phyloP scores from a whole-genome alignment of 2,888 invertebrate genomes.

The Arrhopalites spinosus region DNA sequence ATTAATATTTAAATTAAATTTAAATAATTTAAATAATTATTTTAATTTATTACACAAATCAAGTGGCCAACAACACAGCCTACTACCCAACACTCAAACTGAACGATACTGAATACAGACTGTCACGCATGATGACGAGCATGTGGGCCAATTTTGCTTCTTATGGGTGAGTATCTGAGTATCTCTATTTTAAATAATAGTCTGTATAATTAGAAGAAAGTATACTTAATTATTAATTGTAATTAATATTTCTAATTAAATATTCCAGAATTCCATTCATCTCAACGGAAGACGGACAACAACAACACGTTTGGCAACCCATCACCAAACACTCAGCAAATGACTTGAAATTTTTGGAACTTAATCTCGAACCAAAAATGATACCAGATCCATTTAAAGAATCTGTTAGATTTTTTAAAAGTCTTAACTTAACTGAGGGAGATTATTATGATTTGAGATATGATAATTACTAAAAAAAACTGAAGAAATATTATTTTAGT shows the following conservation, averaged over 20 bases:
- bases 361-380: slow-evolving; percentile 49
- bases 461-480: slow-evolving; percentile 3
- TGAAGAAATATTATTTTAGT: too few relatives aligned
- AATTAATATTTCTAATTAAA: too few relatives aligned
- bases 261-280: slow-evolving; percentile 32
- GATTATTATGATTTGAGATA: slow-evolving; percentile 9
- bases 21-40: too few relatives aligned
- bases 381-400: slow-evolving; percentile 47
- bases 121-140: slow-evolving; percentile 44
- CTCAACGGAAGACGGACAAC: background rate
- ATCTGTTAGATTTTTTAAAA: slow-evolving; percentile 47
- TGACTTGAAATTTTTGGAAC: slow-evolving; percentile 44
- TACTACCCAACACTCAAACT: slow-evolving; percentile 46
- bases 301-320: slow-evolving; percentile 47
- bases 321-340: slow-evolving; percentile 26
- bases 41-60: too few relatives aligned
- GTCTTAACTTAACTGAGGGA: slow-evolving; percentile 40
- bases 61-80: slow-evolving; percentile 47
- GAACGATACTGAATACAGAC: slow-evolving; percentile 47
- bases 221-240: too few relatives aligned
- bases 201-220: too few relatives aligned
- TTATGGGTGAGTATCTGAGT: slow-evolving; percentile 41
- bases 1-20: too few relatives aligned
- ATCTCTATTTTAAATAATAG: background rate
- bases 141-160: slow-evolving; percentile 53